phyloP scores from a whole-genome alignment of 2,888 invertebrate genomes.

The Eledona agricola region DNA sequence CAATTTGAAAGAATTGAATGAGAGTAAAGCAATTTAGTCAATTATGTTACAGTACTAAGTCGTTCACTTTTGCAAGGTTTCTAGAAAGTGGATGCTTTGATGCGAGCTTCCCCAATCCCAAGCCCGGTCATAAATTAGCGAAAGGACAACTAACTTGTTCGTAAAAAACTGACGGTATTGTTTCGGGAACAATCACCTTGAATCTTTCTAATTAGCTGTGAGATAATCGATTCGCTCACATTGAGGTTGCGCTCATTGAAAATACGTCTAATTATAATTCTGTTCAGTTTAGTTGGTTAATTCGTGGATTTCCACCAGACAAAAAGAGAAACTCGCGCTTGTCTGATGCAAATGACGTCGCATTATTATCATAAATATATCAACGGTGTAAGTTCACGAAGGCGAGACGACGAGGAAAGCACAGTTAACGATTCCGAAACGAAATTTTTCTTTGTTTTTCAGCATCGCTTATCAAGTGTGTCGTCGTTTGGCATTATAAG shows the following conservation, averaged over 20 bases:
- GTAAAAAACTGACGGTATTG: constrained; percentile 2
- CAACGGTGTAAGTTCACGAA: constrained; percentile 3
- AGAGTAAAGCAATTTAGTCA: too few relatives aligned
- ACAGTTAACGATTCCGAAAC: neutral
- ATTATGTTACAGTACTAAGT: too few relatives aligned
- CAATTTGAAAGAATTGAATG: too few relatives aligned
- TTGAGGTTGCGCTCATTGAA: constrained; percentile 3
- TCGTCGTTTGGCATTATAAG: too few relatives aligned
- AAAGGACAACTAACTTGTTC: too few relatives aligned
- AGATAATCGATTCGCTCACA: constrained; percentile 1
- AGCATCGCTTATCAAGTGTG: constrained; percentile 6
- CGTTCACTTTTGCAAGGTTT: too few relatives aligned
- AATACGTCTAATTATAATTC: constrained; percentile 1
- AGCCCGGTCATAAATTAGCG: constrained; percentile 3
- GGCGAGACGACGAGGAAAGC: neutral
- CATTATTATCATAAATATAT: constrained; percentile 2
- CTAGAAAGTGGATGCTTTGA: too few relatives aligned
- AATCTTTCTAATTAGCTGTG: constrained; percentile 3
- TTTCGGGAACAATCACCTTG: constrained; percentile 1
- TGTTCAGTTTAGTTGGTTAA: neutral
- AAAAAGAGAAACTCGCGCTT: constrained; percentile 4
- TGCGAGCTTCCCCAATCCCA: too few relatives aligned
- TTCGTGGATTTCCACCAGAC: neutral
- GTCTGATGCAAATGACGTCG: constrained; percentile 5
- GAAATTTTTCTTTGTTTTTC: constrained; percentile 8